These are phyloP conservation scores for Maniola jurtina DNA, from an alignment of 1,140 invertebrate species.

Conservation along the genomic window DNA sequence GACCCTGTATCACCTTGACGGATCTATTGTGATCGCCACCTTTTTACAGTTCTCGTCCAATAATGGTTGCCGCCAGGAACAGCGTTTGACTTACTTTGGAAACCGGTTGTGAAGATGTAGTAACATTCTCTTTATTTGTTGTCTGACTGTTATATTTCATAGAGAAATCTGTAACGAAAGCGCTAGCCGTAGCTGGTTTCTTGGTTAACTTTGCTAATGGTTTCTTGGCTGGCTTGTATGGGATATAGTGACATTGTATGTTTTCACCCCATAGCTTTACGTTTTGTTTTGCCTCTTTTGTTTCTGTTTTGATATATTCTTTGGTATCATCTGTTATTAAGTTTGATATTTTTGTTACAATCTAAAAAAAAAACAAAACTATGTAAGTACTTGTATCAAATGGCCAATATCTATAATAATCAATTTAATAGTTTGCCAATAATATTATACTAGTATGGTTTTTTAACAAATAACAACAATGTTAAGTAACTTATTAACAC, in stretches of 20 bases:
- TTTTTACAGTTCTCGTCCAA: neutral
- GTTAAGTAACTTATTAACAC: too few relatives aligned
- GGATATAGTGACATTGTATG: constrained; percentile 60
- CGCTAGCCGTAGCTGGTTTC: constrained; percentile 62
- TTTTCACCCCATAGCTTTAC: constrained; percentile 70
- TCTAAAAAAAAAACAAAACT: constrained; percentile 47
- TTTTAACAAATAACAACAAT: too few relatives aligned
- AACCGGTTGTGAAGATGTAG: constrained; percentile 35
- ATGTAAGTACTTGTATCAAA: too few relatives aligned
- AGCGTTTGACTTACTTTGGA: constrained; percentile 33
- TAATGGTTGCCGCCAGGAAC: neutral
- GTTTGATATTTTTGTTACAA: constrained; percentile 67
- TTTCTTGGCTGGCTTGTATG: constrained; percentile 58
- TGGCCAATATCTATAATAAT: too few relatives aligned
- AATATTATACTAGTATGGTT: too few relatives aligned
- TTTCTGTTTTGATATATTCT: constrained; percentile 67
- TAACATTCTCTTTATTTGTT: constrained; percentile 33
- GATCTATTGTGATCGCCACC: too few relatives aligned
- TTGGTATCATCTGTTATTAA: constrained; percentile 71
- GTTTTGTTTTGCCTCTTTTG: constrained; percentile 42
- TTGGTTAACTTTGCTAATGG: constrained; percentile 61
- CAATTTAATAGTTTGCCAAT: too few relatives aligned
- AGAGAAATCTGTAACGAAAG: constrained; percentile 70
- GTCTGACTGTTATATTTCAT: constrained; percentile 68
- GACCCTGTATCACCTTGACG: too few relatives aligned